A percentile compares a stretch with the other conserved stretches of the same genome.
Conservation (phyloP, 2,888 invertebrate genomes). For the Eupelmus urozonus region DNA sequence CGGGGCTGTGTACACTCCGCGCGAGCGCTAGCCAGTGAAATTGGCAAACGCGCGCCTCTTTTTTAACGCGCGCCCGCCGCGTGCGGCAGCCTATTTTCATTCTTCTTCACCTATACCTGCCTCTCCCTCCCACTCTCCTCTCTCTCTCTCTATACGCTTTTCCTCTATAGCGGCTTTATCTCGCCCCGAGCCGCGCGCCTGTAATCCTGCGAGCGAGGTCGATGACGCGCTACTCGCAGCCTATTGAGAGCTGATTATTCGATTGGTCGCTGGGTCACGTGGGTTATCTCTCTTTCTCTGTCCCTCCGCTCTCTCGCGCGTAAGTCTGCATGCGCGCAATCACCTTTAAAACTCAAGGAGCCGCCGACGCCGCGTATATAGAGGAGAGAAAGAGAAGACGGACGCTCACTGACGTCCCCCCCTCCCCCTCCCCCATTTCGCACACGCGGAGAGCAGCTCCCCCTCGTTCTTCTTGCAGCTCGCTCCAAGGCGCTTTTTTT, state of each 20-base stretch:
- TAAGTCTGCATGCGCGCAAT: constrained; percentile 63
- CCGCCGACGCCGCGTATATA: neutral
- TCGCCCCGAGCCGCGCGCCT: neutral
- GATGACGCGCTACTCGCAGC: constrained; percentile 30
- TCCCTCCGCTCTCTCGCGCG: too few relatives aligned
- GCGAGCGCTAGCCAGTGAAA: neutral
- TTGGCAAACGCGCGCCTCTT: constrained; percentile 7
- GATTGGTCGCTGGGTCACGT: constrained; percentile 66
- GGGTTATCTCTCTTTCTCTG: constrained; percentile 71
- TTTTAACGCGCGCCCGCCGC: too few relatives aligned
- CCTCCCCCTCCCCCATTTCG: constrained; percentile 9
- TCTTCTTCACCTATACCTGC: neutral
- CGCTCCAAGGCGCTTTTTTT: neutral
- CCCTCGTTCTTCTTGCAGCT: neutral
- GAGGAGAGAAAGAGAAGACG: neutral
- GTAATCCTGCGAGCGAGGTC: constrained; percentile 24
- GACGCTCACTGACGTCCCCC: neutral
- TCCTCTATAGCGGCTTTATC: too few relatives aligned
- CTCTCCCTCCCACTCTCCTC: neutral
- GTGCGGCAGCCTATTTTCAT: too few relatives aligned
- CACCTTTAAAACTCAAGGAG: constrained; percentile 66
- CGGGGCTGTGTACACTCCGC: neutral
- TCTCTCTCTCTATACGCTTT: neutral
- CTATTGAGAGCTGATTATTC: constrained; percentile 10
- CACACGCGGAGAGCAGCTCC: neutral